Conservation (phyloP, 2,797 vertebrate species). For the Leucoraja ocellata region DNA sequence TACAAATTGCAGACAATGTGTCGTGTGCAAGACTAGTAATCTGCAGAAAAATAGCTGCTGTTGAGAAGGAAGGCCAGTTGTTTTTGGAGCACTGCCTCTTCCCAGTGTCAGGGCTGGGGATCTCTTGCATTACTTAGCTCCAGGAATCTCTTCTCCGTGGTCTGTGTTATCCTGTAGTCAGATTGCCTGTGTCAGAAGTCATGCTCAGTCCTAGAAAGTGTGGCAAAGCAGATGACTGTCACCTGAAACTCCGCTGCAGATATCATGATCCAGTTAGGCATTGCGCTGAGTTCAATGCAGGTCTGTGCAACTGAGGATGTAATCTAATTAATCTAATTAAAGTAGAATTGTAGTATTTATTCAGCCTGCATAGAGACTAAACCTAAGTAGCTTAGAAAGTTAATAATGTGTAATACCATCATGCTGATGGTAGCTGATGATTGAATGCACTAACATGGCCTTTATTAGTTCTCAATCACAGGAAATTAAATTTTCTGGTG, state of each 20-base stretch:
- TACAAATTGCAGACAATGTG: neutral
- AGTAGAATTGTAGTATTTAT: neutral
- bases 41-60: neutral
- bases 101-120: neutral
- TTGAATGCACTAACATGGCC: neutral
- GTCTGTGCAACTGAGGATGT: neutral
- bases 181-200: neutral
- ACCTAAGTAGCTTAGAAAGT: slow-evolving; percentile 12
- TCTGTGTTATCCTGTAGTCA: neutral
- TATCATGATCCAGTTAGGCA: neutral
- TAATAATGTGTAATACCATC: slow-evolving; percentile 25
- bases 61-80: neutral
- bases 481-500: slow-evolving; percentile 21
- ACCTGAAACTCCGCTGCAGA: neutral
- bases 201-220: slow-evolving; percentile 11
- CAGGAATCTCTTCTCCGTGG: neutral
- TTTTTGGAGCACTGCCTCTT: neutral
- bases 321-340: slow-evolving; percentile 33
- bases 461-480: neutral
- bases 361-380: neutral
- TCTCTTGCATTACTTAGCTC: neutral
- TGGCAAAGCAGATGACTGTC: neutral
- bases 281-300: neutral
- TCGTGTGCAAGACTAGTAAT: neutral
- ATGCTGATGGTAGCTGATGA: neutral